These are phyloP conservation scores for Tenthredo distinguenda DNA, from an alignment of 2,888 invertebrate species.

Conservation along the genomic window DNA sequence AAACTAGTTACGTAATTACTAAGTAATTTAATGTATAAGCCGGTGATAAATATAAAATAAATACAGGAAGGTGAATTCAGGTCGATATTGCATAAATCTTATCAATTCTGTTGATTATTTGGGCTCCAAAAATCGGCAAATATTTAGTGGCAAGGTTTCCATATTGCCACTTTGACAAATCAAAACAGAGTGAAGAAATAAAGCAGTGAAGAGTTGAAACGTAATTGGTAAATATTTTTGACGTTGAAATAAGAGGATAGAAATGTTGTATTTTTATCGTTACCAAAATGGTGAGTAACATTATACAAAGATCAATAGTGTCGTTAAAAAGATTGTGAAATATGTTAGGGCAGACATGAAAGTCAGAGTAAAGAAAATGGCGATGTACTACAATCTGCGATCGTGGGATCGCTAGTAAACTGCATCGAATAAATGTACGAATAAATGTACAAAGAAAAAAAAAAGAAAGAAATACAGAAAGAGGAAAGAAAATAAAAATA, in stretches of 20 bases:
- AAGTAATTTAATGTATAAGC: constrained; percentile 1
- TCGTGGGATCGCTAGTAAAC: constrained; percentile 40
- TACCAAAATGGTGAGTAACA: constrained; percentile 46
- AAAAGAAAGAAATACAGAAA: neutral
- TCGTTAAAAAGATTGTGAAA: constrained; percentile 13
- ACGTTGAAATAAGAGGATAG: constrained; percentile 41
- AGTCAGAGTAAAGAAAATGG: constrained; percentile 41
- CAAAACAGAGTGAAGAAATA: constrained; percentile 43
- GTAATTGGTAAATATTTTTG: constrained; percentile 41
- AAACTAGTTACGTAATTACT: constrained; percentile 48
- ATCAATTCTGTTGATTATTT: neutral
- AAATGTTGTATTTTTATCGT: constrained; percentile 44
- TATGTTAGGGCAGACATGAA: neutral
- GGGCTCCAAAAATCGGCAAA: neutral
- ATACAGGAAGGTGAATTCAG: neutral
- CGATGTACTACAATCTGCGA: constrained; percentile 45
- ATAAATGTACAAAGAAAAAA: neutral
- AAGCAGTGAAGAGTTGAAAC: constrained; percentile 40
- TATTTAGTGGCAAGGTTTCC: constrained; percentile 21
- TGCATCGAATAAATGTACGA: constrained; percentile 38
- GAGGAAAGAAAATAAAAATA: too few species aligned
- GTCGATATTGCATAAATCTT: neutral
- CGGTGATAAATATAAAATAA: constrained; percentile 26
- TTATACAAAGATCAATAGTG: constrained; percentile 10
- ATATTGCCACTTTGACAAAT: constrained; percentile 52